phyloP scores from a whole-genome alignment of 2,797 vertebrate species.

The Peromyscus aztecus region DNA sequence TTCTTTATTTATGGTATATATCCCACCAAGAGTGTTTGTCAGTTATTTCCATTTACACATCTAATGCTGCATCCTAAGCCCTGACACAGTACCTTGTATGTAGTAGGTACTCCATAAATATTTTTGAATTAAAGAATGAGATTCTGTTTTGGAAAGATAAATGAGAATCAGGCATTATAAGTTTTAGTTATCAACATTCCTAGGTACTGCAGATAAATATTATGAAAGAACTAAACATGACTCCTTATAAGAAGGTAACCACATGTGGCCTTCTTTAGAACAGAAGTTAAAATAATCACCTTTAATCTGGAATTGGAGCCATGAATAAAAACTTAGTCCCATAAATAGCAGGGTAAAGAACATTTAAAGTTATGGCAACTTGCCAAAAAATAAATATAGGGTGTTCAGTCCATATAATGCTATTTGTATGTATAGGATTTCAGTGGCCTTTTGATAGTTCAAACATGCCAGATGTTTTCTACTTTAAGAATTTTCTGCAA shows the following conservation, averaged over 20 bases:
- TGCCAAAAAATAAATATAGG: not conserved
- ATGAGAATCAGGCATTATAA: not conserved
- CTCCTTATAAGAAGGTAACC: not conserved
- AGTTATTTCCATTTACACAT: not conserved
- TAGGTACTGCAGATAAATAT: not conserved
- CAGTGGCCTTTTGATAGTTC: not conserved
- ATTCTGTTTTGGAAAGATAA: not conserved
- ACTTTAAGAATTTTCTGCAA: not conserved
- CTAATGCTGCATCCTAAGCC: not conserved
- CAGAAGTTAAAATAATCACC: not conserved
- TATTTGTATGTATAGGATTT: not conserved
- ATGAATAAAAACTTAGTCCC: not conserved
- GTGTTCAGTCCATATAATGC: not conserved
- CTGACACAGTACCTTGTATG: not conserved
- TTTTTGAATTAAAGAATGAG: slow-evolving; percentile 11
- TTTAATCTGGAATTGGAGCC: slow-evolving; percentile 6
- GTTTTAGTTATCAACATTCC: not conserved
- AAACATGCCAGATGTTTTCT: not conserved
- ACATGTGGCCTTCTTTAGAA: not conserved
- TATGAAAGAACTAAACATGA: not conserved
- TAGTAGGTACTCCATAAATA: not conserved
- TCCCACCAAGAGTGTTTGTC: not conserved
- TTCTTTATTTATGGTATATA: not conserved
- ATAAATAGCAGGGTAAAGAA: not conserved
- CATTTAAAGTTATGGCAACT: not conserved